These are phyloP conservation scores for Ophiothrix spiculata DNA, from an alignment of 35 echinoderm and acorn worm genomes.

Conservation along the genomic window DNA sequence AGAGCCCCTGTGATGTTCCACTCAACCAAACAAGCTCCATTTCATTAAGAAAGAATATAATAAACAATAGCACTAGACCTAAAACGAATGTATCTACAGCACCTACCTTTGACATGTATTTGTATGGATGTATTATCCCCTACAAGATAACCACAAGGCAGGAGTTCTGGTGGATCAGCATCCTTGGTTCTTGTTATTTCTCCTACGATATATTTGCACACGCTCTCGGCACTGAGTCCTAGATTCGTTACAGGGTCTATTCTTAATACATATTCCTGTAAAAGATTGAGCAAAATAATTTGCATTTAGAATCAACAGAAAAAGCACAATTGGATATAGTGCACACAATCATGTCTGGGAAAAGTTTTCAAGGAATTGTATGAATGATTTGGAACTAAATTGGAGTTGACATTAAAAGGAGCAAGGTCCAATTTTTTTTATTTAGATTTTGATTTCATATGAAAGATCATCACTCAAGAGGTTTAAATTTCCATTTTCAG, in stretches of 20 bases:
- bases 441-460: too few relatives aligned
- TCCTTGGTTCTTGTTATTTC: constrained; percentile 96
- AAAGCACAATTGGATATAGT: background rate
- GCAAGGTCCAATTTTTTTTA: too few relatives aligned
- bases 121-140: constrained; percentile 93
- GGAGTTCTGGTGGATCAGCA: constrained; percentile 77
- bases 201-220: constrained; percentile 80
- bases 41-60: too few relatives aligned
- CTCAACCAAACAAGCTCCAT: background rate
- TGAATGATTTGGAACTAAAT: too few relatives aligned
- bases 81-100: too few relatives aligned
- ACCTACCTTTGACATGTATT: constrained; percentile 88
- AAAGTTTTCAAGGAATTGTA: background rate
- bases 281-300: background rate
- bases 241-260: constrained; percentile 97
- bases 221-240: constrained; percentile 91
- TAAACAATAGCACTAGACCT: too few relatives aligned
- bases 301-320: too few relatives aligned
- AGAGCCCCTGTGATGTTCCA: background rate
- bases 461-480: too few relatives aligned
- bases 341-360: background rate
- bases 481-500: too few relatives aligned
- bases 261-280: constrained; percentile 97
- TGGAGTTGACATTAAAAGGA: too few relatives aligned
- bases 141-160: constrained; percentile 95